Percentiles rank a stretch among this genome's conserved stretches.
These are phyloP conservation scores for Amazonetta brasiliensis DNA, from an alignment of 2,797 vertebrate genomes.

Conservation along the genomic window DNA sequence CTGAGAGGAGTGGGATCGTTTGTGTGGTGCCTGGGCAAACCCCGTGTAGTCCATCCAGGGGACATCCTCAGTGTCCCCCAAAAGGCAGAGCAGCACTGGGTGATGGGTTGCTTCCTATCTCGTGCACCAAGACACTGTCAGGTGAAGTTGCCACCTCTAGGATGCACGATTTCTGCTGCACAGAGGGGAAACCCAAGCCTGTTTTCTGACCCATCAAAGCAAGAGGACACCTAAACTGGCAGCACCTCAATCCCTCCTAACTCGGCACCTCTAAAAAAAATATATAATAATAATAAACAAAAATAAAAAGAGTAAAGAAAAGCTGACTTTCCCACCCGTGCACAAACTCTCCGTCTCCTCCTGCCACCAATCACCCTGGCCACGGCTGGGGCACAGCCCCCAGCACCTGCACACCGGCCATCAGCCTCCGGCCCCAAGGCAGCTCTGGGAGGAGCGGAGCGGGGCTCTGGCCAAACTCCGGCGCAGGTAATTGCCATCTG, in stretches of 20 bases:
- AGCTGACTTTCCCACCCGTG: not conserved
- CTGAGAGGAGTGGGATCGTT: rapidly evolving
- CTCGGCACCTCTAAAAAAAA: not conserved
- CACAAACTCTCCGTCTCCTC: not conserved
- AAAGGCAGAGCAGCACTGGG: not conserved
- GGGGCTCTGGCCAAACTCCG: not conserved
- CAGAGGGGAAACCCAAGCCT: not conserved
- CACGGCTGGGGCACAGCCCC: not conserved
- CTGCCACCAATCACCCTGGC: not conserved
- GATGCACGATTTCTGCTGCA: not conserved
- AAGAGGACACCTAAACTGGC: not conserved
- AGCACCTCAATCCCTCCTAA: not conserved
- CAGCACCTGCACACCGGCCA: not conserved
- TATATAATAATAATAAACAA: not conserved
- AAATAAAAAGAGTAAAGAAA: not conserved
- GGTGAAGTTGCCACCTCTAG: not conserved
- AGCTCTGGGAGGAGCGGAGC: rapidly evolving
- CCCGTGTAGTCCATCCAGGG: not conserved
- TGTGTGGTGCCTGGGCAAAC: not conserved
- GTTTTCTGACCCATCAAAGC: not conserved
- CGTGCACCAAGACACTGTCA: not conserved
- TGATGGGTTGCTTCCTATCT: rapidly evolving
- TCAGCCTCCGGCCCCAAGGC: rapidly evolving
- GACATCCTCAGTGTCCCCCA: rapidly evolving
- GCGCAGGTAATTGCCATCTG: constrained; percentile 26